phyloP scores from a whole-genome alignment of 2,888 invertebrate genomes.

The Hemithea aestivaria region DNA sequence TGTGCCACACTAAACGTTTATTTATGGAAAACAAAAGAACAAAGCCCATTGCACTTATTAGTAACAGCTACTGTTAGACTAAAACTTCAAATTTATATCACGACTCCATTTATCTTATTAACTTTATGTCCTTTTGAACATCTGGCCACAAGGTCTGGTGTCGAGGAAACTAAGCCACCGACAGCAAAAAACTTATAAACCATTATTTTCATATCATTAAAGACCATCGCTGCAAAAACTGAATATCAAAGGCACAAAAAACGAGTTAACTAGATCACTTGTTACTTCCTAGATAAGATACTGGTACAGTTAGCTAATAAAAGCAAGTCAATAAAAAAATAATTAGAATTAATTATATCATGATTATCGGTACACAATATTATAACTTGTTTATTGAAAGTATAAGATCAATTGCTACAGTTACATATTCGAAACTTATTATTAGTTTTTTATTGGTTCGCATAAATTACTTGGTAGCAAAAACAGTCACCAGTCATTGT shows the following conservation, averaged over 20 bases:
- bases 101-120: conserved; percentile 30
- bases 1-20: too few relatives aligned
- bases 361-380: conserved; percentile 26
- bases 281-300: conserved; percentile 49
- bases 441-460: conserved; percentile 7
- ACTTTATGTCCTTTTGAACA: conserved; percentile 47
- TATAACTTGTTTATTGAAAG: conserved; percentile 22
- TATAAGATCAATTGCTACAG: conserved; percentile 24
- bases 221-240: conserved; percentile 42
- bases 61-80: too few relatives aligned
- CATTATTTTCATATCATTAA: conserved; percentile 61
- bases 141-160: conserved; percentile 69
- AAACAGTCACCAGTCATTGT: too few relatives aligned
- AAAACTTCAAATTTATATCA: conserved; percentile 27
- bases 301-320: conserved; percentile 59
- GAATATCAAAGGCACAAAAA: conserved; percentile 32
- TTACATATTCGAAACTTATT: conserved; percentile 14
- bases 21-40: too few relatives aligned
- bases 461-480: conserved; percentile 1
- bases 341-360: conserved; percentile 29
- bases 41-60: too few relatives aligned
- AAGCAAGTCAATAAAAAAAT: conserved; percentile 29
- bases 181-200: conserved; percentile 56
- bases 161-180: conserved; percentile 59
- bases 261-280: conserved; percentile 46